Evolutionary conservation across 2,888 invertebrate genomes (phyloP).

Genomic region (Apamea epomidion): DNA sequence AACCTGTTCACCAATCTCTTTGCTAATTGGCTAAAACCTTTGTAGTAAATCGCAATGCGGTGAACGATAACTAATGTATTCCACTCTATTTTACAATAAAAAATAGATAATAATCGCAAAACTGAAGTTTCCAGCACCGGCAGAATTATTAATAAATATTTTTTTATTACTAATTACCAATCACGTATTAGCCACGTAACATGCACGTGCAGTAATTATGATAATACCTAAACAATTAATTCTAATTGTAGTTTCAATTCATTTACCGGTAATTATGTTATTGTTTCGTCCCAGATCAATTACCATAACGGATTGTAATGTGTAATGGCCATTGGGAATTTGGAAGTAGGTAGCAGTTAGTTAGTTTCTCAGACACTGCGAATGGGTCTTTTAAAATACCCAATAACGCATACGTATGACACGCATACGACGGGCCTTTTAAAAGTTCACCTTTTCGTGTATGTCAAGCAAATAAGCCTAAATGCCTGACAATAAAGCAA

Average conservation of each 20-base stretch:
- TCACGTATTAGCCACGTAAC: background rate
- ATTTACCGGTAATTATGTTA: constrained; percentile 18
- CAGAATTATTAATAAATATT: background rate
- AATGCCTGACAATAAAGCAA: no score
- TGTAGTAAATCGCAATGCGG: background rate
- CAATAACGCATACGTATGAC: no score
- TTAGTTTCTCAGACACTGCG: background rate
- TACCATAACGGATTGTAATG: constrained; percentile 27
- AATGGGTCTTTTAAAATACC: no score
- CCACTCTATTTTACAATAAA: background rate
- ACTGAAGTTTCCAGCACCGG: background rate
- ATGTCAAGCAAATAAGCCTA: no score
- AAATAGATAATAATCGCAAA: background rate
- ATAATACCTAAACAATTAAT: constrained; percentile 15
- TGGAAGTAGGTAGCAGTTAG: background rate
- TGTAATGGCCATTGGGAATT: background rate
- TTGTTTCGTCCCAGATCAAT: constrained; percentile 38
- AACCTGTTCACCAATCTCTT: background rate
- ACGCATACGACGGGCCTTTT: no score
- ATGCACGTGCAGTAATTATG: constrained; percentile 32
- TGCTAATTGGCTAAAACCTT: background rate
- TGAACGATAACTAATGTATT: background rate
- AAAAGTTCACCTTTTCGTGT: no score
- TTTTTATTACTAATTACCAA: background rate
- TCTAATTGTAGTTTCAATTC: constrained; percentile 24